Conservation (phyloP, 2,113 vertebrate species). For the Silurus asotus region DNA sequence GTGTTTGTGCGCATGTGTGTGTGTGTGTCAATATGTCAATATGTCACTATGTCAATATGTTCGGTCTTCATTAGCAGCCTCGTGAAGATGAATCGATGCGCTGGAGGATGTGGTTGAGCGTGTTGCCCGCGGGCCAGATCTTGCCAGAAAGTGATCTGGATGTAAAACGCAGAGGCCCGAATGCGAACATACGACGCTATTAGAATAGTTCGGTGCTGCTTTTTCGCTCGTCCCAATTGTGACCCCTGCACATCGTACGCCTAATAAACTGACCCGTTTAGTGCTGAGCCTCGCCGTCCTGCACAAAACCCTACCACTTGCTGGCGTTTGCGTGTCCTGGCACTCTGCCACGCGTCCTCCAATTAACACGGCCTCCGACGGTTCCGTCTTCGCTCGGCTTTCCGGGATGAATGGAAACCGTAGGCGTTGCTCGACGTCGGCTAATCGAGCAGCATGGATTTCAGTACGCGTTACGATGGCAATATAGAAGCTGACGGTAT, state of each 20-base stretch:
- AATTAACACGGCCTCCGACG: conserved; percentile 66
- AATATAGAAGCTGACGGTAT: too few relatives aligned
- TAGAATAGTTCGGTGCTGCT: neutral
- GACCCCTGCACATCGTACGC: neutral
- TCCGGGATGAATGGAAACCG: conserved; percentile 18
- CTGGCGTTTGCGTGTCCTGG: conserved; percentile 60
- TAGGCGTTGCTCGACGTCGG: conserved; percentile 22
- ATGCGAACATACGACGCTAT: neutral
- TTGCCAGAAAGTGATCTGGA: neutral
- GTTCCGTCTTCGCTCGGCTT: conserved; percentile 58
- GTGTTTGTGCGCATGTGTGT: neutral
- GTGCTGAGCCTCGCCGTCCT: conserved; percentile 37
- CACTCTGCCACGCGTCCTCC: conserved; percentile 67
- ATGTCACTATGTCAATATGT: conserved; percentile 55
- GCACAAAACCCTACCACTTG: conserved; percentile 57
- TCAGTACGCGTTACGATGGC: neutral
- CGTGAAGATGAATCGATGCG: conserved; percentile 37
- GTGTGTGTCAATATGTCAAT: neutral
- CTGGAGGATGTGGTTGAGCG: neutral
- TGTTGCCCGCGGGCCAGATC: neutral
- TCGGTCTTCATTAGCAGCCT: conserved; percentile 19
- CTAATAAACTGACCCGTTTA: conserved; percentile 1
- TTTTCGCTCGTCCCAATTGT: neutral
- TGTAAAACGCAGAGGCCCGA: neutral
- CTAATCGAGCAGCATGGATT: conserved; percentile 7